A percentile compares a stretch with the other conserved stretches of the same genome.
Conservation (phyloP, 2,888 invertebrate genomes). For the Hipparchia sbordonii region DNA sequence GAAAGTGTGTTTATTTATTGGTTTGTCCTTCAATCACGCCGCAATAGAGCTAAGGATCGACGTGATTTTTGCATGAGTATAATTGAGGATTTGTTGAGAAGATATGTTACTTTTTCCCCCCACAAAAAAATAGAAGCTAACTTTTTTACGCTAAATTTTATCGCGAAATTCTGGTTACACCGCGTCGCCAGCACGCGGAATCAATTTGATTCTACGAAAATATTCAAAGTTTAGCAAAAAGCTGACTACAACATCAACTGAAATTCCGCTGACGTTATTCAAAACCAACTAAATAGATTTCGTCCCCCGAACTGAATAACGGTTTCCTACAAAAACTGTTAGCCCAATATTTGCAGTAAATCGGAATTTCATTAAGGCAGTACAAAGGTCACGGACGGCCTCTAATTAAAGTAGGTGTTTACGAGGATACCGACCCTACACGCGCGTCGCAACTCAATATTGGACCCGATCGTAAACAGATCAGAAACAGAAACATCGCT, state of each 20-base stretch:
- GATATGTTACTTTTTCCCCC: too few species aligned
- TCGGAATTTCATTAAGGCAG: conserved; percentile 42
- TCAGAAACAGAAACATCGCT: not conserved
- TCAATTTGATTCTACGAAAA: too few species aligned
- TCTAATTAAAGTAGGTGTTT: conserved; percentile 38
- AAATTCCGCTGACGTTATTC: not conserved
- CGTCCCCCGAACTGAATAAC: not conserved
- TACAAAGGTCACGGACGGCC: conserved; percentile 28
- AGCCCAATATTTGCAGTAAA: conserved; percentile 38
- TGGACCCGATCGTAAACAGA: conserved; percentile 3
- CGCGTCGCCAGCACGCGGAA: too few species aligned
- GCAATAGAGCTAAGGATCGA: too few species aligned
- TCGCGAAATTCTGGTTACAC: too few species aligned
- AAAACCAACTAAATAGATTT: conserved; percentile 2
- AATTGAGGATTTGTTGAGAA: too few species aligned
- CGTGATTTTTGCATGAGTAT: too few species aligned
- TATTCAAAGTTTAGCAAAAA: too few species aligned
- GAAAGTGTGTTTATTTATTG: too few species aligned
- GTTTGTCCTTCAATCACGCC: too few species aligned
- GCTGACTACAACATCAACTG: not conserved
- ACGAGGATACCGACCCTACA: conserved; percentile 36
- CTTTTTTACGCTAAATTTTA: too few species aligned
- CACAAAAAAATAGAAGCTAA: too few species aligned
- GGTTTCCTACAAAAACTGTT: conserved; percentile 33
- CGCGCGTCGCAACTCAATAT: conserved; percentile 2